Base-by-base conservation (phyloP, 2,113 vertebrate genomes). In the Cranoglanis bouderius region DNA sequence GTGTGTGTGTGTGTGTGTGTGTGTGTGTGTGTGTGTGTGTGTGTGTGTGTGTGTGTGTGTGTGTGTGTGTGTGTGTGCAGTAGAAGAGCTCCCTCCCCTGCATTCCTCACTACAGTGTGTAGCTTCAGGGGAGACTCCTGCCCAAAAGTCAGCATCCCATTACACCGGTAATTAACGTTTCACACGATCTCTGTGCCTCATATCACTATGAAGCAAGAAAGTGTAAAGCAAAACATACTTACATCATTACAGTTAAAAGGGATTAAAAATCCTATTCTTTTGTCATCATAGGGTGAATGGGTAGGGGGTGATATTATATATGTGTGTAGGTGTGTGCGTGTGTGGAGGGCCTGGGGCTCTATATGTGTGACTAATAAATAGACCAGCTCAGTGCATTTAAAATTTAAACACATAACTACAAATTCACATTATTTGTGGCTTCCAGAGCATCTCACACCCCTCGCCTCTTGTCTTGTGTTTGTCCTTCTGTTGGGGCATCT, bases 401-500 rank as follows among this genome's bases (percentile, higher is more conserved):
- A 86, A 85, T 61, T 70, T 67, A 83, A 85, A 84, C n/a, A 40
- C 74, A 82, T 32, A 81, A 63, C 85, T 67, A 43, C 32, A 82
- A 59, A 82, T 82, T 78, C 43, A 51, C 24, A 61, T 38, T 83
- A 67, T 83, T 29, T 85, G 32, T 61, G 74, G 35, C 75, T 85
- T 67, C 26, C 40, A 21, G 13, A 57, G 2, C 32, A 67, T n/a
- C 59, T 19, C 21, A 43, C 26, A 70, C 10, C 38, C 57, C 84
- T 88, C 86, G 70, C 89, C 88, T 89, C 74, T 88, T 90, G 51
- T 91, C 59, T 90, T 91, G 81, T 88, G 84, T 91, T 92, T 89
- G 87, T 92, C 90, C 53, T 89, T 89, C 70, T 90, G 87, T 59
- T 55, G 32, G 51, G 32, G n/a, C 84, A 85, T 90, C 81, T 91